Conservation (phyloP, 2,113 vertebrate species). For the Natator depressus region DNA sequence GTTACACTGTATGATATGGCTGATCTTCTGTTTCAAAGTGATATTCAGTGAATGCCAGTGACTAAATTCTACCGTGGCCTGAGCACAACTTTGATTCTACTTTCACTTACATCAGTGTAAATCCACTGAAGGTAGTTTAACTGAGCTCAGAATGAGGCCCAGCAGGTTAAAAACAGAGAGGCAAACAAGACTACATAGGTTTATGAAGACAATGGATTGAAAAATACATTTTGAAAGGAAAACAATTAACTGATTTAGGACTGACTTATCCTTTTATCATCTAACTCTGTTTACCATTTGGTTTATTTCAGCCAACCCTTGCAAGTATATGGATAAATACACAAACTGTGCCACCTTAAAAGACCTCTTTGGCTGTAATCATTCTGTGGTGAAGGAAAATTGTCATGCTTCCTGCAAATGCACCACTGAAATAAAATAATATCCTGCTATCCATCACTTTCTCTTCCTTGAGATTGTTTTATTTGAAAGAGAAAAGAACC, state of each 20-base stretch:
- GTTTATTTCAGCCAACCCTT: constrained; percentile 59
- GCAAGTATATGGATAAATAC: neutral
- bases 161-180: neutral
- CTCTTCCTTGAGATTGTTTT: neutral
- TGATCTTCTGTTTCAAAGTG: neutral
- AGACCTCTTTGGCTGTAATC: neutral
- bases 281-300: neutral
- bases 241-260: neutral
- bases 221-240: neutral
- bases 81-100: neutral
- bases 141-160: neutral
- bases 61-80: neutral
- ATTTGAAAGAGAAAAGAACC: neutral
- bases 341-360: constrained; percentile 10
- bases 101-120: neutral
- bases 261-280: neutral
- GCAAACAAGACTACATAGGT: neutral
- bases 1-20: too few species aligned
- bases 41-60: neutral
- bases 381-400: neutral
- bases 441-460: neutral
- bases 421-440: constrained; percentile 41
- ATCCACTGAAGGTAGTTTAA: neutral
- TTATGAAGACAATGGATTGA: neutral
- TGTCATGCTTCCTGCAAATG: constrained; percentile 53